These are phyloP conservation scores for Saturnia pavonia DNA, from an alignment of 2,888 invertebrate species.

Conservation along the genomic window DNA sequence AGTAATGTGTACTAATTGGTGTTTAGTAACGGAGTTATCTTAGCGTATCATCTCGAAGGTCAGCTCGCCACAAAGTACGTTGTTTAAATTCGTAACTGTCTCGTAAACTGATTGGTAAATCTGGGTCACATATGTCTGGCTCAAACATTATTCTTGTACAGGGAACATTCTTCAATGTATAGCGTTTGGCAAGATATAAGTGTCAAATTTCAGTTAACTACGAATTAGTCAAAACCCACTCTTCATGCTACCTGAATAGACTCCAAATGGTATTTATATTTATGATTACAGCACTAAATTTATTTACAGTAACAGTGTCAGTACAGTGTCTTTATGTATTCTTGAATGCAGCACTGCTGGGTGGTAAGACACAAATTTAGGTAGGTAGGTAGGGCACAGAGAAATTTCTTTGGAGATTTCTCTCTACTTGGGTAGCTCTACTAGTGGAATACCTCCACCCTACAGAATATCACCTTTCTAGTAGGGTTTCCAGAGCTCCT, in stretches of 20 bases:
- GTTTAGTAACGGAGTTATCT: constrained; percentile 38
- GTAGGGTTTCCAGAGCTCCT: too few relatives aligned
- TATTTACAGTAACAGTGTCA: too few relatives aligned
- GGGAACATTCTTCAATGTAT: neutral
- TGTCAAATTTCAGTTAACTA: too few relatives aligned
- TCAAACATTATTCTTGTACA: neutral
- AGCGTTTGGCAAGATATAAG: neutral
- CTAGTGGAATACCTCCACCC: too few relatives aligned
- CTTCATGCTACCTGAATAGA: neutral
- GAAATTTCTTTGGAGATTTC: too few relatives aligned
- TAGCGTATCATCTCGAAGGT: constrained; percentile 57
- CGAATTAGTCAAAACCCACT: neutral
- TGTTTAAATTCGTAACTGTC: constrained; percentile 31
- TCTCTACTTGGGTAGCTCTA: too few relatives aligned
- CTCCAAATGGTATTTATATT: neutral
- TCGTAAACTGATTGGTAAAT: constrained; percentile 50
- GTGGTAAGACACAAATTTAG: too few relatives aligned
- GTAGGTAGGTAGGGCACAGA: too few relatives aligned
- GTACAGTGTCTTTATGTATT: too few relatives aligned
- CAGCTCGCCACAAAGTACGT: constrained; percentile 36
- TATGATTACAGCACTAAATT: too few relatives aligned
- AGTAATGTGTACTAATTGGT: constrained; percentile 30
- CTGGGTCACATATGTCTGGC: constrained; percentile 31
- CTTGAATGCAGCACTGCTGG: too few relatives aligned
- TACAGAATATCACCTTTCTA: too few relatives aligned